Evolutionary conservation across 2,113 vertebrate genomes (phyloP), one percentile per base, ranked within the genome.

Genomic region (Pelvicachromis taeniatus): DNA sequence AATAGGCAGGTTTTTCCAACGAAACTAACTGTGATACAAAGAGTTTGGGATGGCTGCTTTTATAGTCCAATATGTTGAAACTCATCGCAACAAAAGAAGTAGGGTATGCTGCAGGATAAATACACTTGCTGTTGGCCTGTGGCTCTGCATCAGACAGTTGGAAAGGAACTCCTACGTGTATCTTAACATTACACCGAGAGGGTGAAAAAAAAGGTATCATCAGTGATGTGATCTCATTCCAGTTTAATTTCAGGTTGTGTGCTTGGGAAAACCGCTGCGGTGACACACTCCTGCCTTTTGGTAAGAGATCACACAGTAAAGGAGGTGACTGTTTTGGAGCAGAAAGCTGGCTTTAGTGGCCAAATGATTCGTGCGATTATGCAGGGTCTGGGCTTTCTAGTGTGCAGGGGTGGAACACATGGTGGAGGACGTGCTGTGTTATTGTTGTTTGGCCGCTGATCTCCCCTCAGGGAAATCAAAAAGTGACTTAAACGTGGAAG

Each of bases 311-410:
- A 29, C 79, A 56, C 59, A 8, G 85, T 45, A 59, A 75, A 78
- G 40, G 79, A 54, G 65, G 73, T 70, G 85, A 61, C 83, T 75
- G 29, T 56, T 61, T 77, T 82, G 70, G 88, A 87, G 84, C 78
- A 35, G 63, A 29, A 78, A 70, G 59, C 52, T 11, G 50, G 40
- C 40, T 50, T 84, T 6, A 6, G 78, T 63, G 54, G 77, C 83
- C 89, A 88, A 48, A 81, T 86, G 3, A 65, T 81, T 17, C 21
- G 56, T 40, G 73, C 9, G 82, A 82, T 85, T 82, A 65, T 45
- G 23, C 53, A 17, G 73, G 88, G 68, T 70, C 81, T 53, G 75
- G 56, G 40, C 29, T 17, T 83, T 88, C 38, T 56, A 10, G 77
- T 77, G 50, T 59, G 83, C 12, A 35, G 56, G 52, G 48, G 61